Conservation (phyloP, 2,797 vertebrate genomes). For the Hafferia zeledoni region DNA sequence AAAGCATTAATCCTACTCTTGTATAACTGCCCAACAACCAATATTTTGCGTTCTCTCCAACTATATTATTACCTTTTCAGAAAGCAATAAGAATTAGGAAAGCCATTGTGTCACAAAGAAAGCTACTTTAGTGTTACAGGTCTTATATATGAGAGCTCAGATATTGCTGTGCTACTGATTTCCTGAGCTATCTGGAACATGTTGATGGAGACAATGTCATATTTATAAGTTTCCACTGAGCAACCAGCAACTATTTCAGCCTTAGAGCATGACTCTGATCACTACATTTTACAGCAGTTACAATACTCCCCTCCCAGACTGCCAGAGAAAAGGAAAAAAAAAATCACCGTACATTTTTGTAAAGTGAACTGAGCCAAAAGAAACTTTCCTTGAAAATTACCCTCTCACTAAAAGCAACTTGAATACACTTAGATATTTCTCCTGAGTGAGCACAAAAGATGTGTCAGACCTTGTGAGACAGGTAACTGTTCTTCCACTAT, state of each 20-base stretch:
- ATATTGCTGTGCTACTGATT: not conserved
- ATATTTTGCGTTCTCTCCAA: not conserved
- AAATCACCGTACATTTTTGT: not conserved
- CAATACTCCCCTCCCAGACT: not conserved
- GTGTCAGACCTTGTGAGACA: not conserved
- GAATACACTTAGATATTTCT: not conserved
- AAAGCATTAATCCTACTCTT: not conserved
- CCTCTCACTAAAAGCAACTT: not conserved
- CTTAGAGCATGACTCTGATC: rapidly evolving
- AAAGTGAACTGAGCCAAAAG: not conserved
- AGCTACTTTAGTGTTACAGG: not conserved
- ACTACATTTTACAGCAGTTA: not conserved
- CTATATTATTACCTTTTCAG: not conserved
- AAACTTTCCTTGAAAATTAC: not conserved
- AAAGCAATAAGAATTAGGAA: not conserved
- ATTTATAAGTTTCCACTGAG: not conserved
- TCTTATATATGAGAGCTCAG: not conserved
- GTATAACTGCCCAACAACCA: not conserved
- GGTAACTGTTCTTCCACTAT: not conserved
- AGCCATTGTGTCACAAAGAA: not conserved
- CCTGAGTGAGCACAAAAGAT: not conserved
- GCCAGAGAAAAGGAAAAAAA: not conserved
- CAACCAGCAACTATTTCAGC: not conserved
- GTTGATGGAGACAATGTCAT: not conserved
- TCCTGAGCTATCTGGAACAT: not conserved